These are phyloP conservation scores for Gymnocephalus cernua DNA, from an alignment of 2,113 vertebrate genomes.

Conservation along the genomic window DNA sequence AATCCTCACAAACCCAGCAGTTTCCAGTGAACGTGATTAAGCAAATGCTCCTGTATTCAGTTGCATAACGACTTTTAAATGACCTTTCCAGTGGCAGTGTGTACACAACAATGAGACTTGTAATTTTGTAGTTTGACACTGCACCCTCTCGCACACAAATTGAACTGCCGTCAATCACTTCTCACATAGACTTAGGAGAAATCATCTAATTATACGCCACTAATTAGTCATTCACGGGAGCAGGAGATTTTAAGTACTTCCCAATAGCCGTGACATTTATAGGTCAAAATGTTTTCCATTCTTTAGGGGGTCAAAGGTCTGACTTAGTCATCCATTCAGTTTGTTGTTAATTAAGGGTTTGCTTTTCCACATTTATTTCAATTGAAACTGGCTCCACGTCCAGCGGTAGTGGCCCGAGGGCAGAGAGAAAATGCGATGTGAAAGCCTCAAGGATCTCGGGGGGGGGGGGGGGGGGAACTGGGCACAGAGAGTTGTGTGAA, in stretches of 20 bases:
- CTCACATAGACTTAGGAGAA: constrained; percentile 16
- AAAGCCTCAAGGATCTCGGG: constrained; percentile 26
- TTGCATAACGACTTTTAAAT: constrained; percentile 17
- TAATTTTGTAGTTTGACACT: neutral
- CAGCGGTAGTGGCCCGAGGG: constrained; percentile 18
- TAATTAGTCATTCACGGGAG: constrained; percentile 39
- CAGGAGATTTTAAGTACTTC: constrained; percentile 20
- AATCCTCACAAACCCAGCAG: neutral
- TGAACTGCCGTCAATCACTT: constrained; percentile 3
- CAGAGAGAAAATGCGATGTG: constrained; percentile 27
- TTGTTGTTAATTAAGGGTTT: constrained; percentile 3
- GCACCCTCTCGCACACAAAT: neutral
- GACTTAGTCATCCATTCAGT: constrained; percentile 40
- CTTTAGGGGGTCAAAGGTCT: constrained; percentile 23
- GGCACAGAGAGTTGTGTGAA: neutral
- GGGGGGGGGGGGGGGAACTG: too few relatives aligned
- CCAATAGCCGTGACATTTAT: constrained; percentile 57
- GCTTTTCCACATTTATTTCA: constrained; percentile 31
- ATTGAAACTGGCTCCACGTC: constrained; percentile 47
- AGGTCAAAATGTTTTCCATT: constrained; percentile 49
- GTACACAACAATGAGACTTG: neutral
- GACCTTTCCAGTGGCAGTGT: constrained; percentile 10
- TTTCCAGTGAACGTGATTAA: neutral
- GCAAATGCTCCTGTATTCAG: neutral
- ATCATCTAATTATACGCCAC: constrained; percentile 21